Base-by-base conservation (phyloP, 2,888 invertebrate species). In the Hyposoter didymator region DNA sequence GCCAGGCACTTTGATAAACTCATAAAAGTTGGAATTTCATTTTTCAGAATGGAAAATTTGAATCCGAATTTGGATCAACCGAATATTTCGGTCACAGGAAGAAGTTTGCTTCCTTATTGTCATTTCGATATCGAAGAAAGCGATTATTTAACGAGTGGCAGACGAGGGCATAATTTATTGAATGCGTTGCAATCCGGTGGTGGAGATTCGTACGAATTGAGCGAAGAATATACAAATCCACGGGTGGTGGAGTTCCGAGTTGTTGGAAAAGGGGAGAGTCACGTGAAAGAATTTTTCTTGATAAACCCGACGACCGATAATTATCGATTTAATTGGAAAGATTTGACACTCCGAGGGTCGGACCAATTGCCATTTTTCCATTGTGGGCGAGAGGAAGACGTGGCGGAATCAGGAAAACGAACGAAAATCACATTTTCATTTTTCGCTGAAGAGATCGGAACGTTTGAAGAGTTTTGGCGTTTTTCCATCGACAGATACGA, bases 81-180 rank as follows among this genome's bases (percentile, higher is more conserved):
- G 32, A 88, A 89, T 17, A 93, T 95, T 22, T 55, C 87, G 55
- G 92, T 97, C 59, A 93, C 92, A 64, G 97, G 95, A 0, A 95
- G 95, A 88, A 96, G 97, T 85, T 90, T 96, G 74, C 94, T 96
- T 86, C 96, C 97, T 0, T 96, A 96, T 89, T 96, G 96, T 89
- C 96, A 97, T 91, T 96, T 97, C 89, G 96, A 97, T 87, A 94
- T 96, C 66, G 95, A 96, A 87, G 95, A 96, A 83, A 96, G 95
- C 73, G 96, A 96, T 92, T 96, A 96, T 91, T 91, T 96, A 70
- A 93, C 94, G 2, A 94, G 94, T n/a, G 94, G 94, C 39, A 93
- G 94, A 86, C 94, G 95, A 73, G 94, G 94, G 85, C 85, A 90
- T 3, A 92, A 93, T 8, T 70, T 89, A 8, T 17, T 22, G 22